Conservation (phyloP, 2,797 vertebrate genomes). For the Philypnodon macrostomus region DNA sequence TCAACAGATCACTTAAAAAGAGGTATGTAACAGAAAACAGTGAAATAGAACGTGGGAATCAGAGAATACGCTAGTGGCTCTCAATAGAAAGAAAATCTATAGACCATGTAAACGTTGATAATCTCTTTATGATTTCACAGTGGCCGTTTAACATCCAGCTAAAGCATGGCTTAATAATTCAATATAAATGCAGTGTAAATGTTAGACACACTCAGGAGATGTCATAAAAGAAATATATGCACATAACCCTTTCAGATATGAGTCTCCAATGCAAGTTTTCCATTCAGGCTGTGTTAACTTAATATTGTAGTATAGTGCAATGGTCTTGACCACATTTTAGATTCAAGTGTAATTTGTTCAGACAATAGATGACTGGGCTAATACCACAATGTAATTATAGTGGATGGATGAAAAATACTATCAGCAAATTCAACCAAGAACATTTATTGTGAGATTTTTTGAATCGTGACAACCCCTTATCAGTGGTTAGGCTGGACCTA, state of each 20-base stretch:
- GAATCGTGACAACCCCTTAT: slow-evolving; percentile 3
- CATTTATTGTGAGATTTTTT: neutral
- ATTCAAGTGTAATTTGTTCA: neutral
- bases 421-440: slow-evolving; percentile 1
- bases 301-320: neutral
- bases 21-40: slow-evolving; percentile 73
- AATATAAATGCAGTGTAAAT: neutral
- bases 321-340: neutral
- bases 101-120: neutral
- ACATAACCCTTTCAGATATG: neutral
- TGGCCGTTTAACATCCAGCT: neutral
- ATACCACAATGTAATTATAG: slow-evolving; percentile 2
- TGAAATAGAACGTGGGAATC: neutral
- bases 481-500: neutral
- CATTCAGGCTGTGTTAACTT: too few species aligned
- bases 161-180: neutral
- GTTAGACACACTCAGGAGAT: neutral
- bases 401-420: neutral
- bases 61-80: neutral
- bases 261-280: neutral
- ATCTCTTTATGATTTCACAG: neutral
- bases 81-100: neutral
- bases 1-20: slow-evolving; percentile 88
- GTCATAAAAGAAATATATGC: slow-evolving; percentile 3
- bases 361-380: neutral